phyloP scores from a whole-genome alignment of 1,140 invertebrate species.

The Laupala kohalensis region DNA sequence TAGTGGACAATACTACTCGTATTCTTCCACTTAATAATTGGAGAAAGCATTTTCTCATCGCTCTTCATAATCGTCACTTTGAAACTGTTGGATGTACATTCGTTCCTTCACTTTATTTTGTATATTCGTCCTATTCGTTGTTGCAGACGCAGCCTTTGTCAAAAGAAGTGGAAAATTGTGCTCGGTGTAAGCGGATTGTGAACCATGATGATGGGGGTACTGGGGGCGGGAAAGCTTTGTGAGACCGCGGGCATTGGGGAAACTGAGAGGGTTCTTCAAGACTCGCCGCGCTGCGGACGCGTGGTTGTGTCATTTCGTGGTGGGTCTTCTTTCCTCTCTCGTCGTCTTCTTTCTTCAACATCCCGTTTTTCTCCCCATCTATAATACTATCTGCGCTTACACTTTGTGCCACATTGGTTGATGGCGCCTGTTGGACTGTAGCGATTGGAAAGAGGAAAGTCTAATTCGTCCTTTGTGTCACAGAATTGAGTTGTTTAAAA shows the following conservation, averaged over 20 bases:
- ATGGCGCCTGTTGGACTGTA: background rate
- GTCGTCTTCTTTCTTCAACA: background rate
- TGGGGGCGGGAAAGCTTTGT: background rate
- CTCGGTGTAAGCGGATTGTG: constrained; percentile 9
- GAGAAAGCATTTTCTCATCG: no score
- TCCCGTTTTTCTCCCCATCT: background rate
- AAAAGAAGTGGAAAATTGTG: constrained; percentile 11
- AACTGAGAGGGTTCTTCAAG: background rate
- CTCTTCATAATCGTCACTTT: background rate
- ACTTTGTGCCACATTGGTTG: background rate
- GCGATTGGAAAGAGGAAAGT: background rate
- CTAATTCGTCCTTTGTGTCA: background rate
- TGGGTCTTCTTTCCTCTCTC: background rate
- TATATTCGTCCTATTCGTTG: background rate
- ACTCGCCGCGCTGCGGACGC: no score
- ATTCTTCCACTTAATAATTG: background rate
- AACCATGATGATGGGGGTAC: background rate
- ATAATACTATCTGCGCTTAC: background rate
- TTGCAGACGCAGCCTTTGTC: constrained; percentile 2
- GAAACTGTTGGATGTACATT: background rate
- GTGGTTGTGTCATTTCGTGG: background rate
- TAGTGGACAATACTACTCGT: background rate
- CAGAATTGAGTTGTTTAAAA: background rate
- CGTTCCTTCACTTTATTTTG: background rate
- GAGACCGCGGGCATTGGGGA: background rate